These are phyloP conservation scores for Taurulus bubalis DNA, from an alignment of 2,113 vertebrate genomes.

Conservation along the genomic window DNA sequence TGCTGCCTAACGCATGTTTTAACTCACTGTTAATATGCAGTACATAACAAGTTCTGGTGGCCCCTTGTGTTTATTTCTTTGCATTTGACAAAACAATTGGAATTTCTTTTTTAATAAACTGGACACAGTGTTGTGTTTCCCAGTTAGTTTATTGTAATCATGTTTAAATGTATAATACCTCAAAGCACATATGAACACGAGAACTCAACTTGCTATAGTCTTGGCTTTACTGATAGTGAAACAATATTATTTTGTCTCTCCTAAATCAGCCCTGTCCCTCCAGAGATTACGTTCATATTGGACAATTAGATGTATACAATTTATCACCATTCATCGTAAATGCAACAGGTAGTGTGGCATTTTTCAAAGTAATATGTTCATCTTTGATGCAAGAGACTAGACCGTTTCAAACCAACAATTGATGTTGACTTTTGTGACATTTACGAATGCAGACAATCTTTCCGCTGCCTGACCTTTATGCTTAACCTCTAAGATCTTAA, in stretches of 20 bases:
- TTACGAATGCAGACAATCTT: neutral
- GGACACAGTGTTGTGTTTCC: neutral
- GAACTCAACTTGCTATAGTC: slow-evolving; percentile 1
- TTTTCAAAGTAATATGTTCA: neutral
- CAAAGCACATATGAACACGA: slow-evolving; percentile 19
- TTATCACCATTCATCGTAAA: neutral
- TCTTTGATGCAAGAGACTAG: slow-evolving; percentile 2
- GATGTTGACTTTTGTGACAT: neutral
- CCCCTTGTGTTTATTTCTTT: slow-evolving; percentile 10
- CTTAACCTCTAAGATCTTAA: neutral
- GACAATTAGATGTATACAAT: neutral
- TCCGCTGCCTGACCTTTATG: neutral
- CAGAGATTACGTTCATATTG: slow-evolving; percentile 22
- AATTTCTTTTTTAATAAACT: neutral
- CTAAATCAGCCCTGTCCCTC: neutral
- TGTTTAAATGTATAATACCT: slow-evolving; percentile 5
- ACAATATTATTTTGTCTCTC: neutral
- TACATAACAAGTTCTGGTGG: neutral
- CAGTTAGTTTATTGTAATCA: slow-evolving; percentile 4
- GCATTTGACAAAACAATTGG: neutral
- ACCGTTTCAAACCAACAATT: neutral
- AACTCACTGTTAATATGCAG: neutral
- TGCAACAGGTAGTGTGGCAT: neutral
- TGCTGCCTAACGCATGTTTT: slow-evolving; percentile 7
- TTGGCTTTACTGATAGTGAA: slow-evolving; percentile 4